Percentiles rank a stretch among this genome's conserved stretches.
These are phyloP conservation scores for Cancer borealis DNA, from an alignment of 2,888 invertebrate species.

Conservation along the genomic window DNA sequence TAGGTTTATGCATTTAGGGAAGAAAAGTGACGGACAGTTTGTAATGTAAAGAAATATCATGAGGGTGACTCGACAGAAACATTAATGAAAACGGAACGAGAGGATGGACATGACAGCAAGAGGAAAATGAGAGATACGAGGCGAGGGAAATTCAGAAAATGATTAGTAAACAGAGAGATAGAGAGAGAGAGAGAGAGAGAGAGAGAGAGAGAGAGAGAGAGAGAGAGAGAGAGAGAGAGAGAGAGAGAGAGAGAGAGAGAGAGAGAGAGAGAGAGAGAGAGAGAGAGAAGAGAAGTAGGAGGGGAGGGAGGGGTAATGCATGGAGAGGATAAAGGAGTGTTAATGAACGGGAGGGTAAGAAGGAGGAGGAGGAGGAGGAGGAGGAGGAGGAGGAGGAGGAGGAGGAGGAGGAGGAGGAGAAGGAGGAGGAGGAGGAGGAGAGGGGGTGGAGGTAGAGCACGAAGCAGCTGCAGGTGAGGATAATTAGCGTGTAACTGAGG, in stretches of 20 bases:
- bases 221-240: conserved; percentile 36
- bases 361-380: neutral
- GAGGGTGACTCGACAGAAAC: neutral
- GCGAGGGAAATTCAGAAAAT: neutral
- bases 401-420: neutral
- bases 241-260: conserved; percentile 28
- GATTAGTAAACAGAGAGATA: neutral
- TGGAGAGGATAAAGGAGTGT: too few species aligned
- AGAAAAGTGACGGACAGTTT: neutral
- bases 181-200: conserved; percentile 36
- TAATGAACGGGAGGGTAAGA: neutral
- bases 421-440: neutral
- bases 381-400: neutral
- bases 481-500: neutral
- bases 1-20: neutral
- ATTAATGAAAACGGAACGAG: neutral
- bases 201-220: conserved; percentile 36
- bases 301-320: neutral
- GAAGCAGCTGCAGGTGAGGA: conserved; percentile 1
- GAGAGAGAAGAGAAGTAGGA: neutral
- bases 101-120: neutral
- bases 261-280: neutral
- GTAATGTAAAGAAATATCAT: neutral
- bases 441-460: neutral
- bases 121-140: neutral